Evolutionary conservation across 1,140 invertebrate species (phyloP).

Genomic region (Stenopsyche tienmushanensis): DNA sequence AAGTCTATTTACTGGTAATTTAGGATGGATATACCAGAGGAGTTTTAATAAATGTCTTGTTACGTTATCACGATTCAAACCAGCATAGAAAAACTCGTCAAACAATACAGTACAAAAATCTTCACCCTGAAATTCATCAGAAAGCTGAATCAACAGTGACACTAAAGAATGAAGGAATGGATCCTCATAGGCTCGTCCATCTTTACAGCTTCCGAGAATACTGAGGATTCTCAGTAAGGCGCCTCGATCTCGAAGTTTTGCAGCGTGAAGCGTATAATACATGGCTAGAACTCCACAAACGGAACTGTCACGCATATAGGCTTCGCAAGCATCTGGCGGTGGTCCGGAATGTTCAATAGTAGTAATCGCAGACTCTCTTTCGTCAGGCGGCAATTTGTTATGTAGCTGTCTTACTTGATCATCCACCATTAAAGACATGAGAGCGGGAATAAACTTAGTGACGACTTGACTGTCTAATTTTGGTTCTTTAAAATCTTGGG

Average conservation of each 20-base stretch:
- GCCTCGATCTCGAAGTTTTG: constrained; percentile 77
- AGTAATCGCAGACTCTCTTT: constrained; percentile 87
- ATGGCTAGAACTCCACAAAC: constrained; percentile 91
- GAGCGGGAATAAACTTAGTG: constrained; percentile 90
- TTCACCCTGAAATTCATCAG: constrained; percentile 90
- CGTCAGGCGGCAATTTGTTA: constrained; percentile 88
- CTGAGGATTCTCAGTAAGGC: constrained; percentile 86
- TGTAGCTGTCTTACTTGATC: constrained; percentile 90
- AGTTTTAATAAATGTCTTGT: constrained; percentile 91
- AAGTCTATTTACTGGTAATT: constrained; percentile 76
- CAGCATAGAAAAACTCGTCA: constrained; percentile 94
- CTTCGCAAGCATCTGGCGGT: constrained; percentile 88
- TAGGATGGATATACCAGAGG: constrained; percentile 88
- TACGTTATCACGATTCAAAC: constrained; percentile 85
- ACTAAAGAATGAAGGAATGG: constrained; percentile 92
- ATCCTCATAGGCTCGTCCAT: constrained; percentile 91
- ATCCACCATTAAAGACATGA: constrained; percentile 96
- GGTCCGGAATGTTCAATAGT: constrained; percentile 94
- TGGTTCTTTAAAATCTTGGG: constrained; percentile 93
- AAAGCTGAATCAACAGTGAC: constrained; percentile 82
- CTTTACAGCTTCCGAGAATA: constrained; percentile 86
- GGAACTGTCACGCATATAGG: constrained; percentile 84
- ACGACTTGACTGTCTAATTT: constrained; percentile 90
- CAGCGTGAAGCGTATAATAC: constrained; percentile 91
- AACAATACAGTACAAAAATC: constrained; percentile 95